Evolutionary conservation across 2,888 invertebrate species (phyloP).

Genomic region (Tinea pellionella): DNA sequence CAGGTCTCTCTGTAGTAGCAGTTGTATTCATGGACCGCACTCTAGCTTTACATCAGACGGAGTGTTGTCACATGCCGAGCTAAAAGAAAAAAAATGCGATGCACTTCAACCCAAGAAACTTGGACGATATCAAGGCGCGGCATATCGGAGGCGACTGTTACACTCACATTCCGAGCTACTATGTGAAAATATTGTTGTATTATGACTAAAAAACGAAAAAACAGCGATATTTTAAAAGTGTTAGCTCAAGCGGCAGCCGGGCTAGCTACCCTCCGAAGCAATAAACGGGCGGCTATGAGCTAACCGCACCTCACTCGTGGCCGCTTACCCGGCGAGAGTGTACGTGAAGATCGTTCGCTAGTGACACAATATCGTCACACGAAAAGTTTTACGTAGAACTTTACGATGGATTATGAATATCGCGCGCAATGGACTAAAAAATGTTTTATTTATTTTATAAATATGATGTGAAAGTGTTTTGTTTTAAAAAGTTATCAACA

Average conservation of each 20-base stretch:
- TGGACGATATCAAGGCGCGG: too few species aligned
- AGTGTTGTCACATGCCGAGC: too few species aligned
- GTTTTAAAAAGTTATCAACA: background rate
- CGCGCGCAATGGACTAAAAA: background rate
- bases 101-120: too few species aligned
- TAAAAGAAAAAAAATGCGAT: too few species aligned
- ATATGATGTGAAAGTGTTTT: background rate
- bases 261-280: background rate
- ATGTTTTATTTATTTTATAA: background rate
- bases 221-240: background rate
- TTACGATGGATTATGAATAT: background rate
- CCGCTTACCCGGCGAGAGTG: background rate
- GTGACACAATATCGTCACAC: background rate
- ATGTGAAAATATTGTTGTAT: too few species aligned
- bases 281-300: background rate
- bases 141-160: too few species aligned
- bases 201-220: too few species aligned
- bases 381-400: slow-evolving; percentile 10
- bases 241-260: background rate
- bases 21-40: too few species aligned
- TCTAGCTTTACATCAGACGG: too few species aligned
- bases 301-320: background rate
- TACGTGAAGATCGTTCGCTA: background rate
- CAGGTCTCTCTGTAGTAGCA: too few species aligned
- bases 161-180: too few species aligned